A percentile compares a stretch with the other conserved stretches of the same genome.
Conservation (phyloP, 1,140 invertebrate genomes). For the Yoshiicerus persimilis region DNA sequence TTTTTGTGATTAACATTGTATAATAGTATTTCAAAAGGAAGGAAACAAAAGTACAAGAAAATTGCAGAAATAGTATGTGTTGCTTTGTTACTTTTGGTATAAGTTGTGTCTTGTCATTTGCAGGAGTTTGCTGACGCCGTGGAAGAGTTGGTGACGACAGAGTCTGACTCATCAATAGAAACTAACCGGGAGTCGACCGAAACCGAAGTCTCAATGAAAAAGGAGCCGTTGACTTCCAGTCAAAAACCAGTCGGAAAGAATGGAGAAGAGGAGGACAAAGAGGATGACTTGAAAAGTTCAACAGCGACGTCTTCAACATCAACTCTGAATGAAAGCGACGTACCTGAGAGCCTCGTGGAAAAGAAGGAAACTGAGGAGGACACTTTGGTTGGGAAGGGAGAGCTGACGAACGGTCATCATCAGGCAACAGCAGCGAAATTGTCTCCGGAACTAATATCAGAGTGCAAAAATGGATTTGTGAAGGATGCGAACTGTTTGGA, state of each 20-base stretch:
- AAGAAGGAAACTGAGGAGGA: not conserved
- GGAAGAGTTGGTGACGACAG: slow-evolving; percentile 33
- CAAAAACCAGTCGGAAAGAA: not conserved
- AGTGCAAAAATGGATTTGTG: not conserved
- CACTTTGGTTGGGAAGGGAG: not conserved
- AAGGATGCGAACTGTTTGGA: not conserved
- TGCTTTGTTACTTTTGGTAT: no score
- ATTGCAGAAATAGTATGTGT: no score
- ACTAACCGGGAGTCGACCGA: slow-evolving; percentile 34
- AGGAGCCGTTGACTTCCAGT: not conserved
- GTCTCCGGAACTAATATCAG: not conserved
- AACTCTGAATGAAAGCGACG: not conserved
- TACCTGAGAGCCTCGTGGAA: not conserved
- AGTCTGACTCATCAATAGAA: slow-evolving; percentile 30
- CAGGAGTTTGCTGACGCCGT: slow-evolving; percentile 49
- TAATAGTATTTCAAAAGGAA: no score
- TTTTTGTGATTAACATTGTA: no score
- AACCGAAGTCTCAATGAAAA: slow-evolving; percentile 28
- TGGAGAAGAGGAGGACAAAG: not conserved
- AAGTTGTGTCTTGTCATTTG: not conserved
- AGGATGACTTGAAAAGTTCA: not conserved
- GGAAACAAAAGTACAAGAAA: no score
- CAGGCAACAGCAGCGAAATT: not conserved
- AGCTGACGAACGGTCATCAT: slow-evolving; percentile 8
- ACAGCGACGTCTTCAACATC: not conserved